Evolutionary conservation across 2,888 invertebrate genomes (phyloP).

Genomic region (Drosophila picticornis): DNA sequence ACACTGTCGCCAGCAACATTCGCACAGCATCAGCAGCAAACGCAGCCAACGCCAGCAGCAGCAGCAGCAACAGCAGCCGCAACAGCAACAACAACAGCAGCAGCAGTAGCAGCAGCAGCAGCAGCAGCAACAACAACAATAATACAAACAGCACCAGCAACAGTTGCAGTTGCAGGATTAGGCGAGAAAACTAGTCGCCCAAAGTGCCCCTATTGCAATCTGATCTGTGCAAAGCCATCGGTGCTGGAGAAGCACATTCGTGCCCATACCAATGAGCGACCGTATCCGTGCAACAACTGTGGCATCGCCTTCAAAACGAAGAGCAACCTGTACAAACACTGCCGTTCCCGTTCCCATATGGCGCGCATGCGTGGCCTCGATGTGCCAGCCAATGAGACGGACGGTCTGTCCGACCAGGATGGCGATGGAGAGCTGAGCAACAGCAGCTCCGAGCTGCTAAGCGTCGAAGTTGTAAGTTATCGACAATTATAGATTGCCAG

Average conservation of each 20-base stretch:
- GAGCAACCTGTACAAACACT: conserved; percentile 96
- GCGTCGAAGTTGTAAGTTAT: conserved; percentile 58
- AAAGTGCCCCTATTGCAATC: conserved; percentile 94
- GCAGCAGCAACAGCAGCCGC: conserved; percentile 33
- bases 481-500: no score
- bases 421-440: conserved; percentile 86
- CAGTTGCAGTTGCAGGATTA: conserved; percentile 12
- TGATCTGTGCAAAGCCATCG: conserved; percentile 96
- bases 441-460: conserved; percentile 84
- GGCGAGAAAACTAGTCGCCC: conserved; percentile 88
- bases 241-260: conserved; percentile 97
- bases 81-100: conserved; percentile 29
- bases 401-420: conserved; percentile 88
- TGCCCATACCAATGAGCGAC: conserved; percentile 96
- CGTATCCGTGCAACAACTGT: conserved; percentile 95
- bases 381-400: conserved; percentile 87
- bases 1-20: conserved; percentile 70
- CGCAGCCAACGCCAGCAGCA: conserved; percentile 63
- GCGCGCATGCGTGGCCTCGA: conserved; percentile 88
- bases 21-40: conserved; percentile 75
- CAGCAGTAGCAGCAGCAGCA: conserved; percentile 50
- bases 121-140: conserved; percentile 40
- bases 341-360: conserved; percentile 91
- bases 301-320: conserved; percentile 97
- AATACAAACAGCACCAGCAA: conserved; percentile 20